These are phyloP conservation scores for Catostylus mosaicus DNA, from an alignment of 30 jellyfish, hydroid and myxozoan genomes.

Conservation along the genomic window DNA sequence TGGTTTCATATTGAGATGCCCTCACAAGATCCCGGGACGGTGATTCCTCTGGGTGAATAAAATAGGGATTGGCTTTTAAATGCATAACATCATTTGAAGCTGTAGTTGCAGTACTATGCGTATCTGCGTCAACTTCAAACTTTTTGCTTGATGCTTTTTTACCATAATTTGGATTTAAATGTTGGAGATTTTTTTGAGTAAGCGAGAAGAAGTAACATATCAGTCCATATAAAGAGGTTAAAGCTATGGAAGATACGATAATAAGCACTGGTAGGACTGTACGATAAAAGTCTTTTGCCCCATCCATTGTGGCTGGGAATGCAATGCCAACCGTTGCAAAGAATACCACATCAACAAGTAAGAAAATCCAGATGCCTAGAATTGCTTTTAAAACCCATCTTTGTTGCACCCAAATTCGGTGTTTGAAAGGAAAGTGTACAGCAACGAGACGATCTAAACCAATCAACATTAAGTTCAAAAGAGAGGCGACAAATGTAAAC, in stretches of 20 bases:
- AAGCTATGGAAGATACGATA: not conserved
- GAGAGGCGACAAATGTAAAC: slow-evolving; percentile 56
- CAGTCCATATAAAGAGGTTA: slow-evolving; percentile 18
- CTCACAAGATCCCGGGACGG: too few species aligned
- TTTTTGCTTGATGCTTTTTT: not conserved
- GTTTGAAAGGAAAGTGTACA: slow-evolving; percentile 49
- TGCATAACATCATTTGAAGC: too few species aligned
- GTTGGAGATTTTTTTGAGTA: not conserved
- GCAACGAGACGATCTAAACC: slow-evolving; percentile 63
- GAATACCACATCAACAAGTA: slow-evolving; percentile 17
- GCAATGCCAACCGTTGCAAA: not conserved
- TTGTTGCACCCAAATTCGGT: slow-evolving; percentile 39
- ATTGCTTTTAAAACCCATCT: slow-evolving; percentile 10
- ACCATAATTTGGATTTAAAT: not conserved
- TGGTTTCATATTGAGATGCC: too few species aligned
- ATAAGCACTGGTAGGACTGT: slow-evolving; percentile 10
- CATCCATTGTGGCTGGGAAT: not conserved
- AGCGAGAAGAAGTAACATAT: slow-evolving; percentile 19
- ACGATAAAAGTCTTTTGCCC: not conserved
- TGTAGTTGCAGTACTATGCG: not conserved
- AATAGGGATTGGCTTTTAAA: too few species aligned
- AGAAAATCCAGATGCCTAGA: slow-evolving; percentile 6
- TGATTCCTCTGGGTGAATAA: too few species aligned
- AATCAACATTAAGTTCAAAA: slow-evolving; percentile 27
- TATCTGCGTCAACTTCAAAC: not conserved